Evolutionary conservation across 2,113 vertebrate genomes (phyloP), one percentile per base, ranked within the genome.

Genomic region (Apodemus sylvaticus): DNA sequence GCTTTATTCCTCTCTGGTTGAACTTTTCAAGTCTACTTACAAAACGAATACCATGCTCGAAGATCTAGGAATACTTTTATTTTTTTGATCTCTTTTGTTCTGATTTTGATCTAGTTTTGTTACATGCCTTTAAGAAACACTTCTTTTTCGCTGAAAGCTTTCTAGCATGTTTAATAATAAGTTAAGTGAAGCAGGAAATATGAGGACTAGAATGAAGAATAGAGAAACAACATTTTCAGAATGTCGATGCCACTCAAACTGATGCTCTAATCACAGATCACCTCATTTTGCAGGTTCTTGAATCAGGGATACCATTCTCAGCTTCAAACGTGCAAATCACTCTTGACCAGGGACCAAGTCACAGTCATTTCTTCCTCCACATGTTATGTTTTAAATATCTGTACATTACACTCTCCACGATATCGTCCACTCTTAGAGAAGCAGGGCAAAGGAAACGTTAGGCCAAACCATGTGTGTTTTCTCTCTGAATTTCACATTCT

Each of bases 91-190:
- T 64, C 17, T 95, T 85, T 55, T 24, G 13, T 8, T 3, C 42
- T 34, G 90, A 60, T n/a, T 85, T 45, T 93, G 20, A 31, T 90
- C 95, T 88, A 89, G 39, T 92, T 93, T 78, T 88, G 91, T 90
- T 60, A 39, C 0, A 51, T 5, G 31, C 10, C 39, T 95, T 92
- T 85, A 26, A 70, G 74, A 90, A 87, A 90, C 16, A 42, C 77
- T 91, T 34, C n/a, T 29, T 86, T 82, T 12, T 1, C 4, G 14
- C 22, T 60, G 13, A 58, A 92, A 48, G 42, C 64, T 55, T 93
- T 34, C 16, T 90, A 70, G 74, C 95, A 62, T 11, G 71, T 5
- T 77, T 96, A 31, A 51, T 7, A 36, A 20, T 68, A 66, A 68
- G 89, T 22, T 45, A 92, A 17, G 9, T 79, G 79, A n/a, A 58